Conservation (phyloP, 2,888 invertebrate species). For the Harpalus rubripes region DNA sequence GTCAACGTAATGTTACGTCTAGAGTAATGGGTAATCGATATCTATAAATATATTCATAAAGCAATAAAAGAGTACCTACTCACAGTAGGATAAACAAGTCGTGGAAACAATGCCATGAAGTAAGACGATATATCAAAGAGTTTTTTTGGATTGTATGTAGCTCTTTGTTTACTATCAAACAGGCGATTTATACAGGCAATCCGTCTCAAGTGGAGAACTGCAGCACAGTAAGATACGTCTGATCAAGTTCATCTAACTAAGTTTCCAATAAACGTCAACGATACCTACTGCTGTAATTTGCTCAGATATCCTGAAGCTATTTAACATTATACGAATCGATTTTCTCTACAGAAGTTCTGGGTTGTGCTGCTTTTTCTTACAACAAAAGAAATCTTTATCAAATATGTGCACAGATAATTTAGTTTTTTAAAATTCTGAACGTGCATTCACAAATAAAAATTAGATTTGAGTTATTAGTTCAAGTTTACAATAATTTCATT, state of each 20-base stretch:
- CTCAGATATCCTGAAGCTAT: constrained; percentile 43
- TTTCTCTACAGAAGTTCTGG: not conserved
- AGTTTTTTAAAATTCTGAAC: not conserved
- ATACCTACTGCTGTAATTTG: constrained; percentile 34
- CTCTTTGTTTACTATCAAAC: constrained; percentile 23
- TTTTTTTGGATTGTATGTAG: constrained; percentile 2
- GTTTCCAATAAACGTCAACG: constrained; percentile 57
- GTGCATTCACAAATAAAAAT: too few relatives aligned
- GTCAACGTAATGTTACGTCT: not conserved
- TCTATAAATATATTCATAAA: constrained; percentile 40
- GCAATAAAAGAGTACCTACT: constrained; percentile 24
- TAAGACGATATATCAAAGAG: constrained; percentile 25
- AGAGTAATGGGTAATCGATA: constrained; percentile 24
- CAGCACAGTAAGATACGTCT: constrained; percentile 13
- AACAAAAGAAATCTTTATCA: not conserved
- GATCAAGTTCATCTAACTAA: constrained; percentile 55
- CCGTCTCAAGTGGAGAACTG: constrained; percentile 22
- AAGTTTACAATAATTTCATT: too few relatives aligned
- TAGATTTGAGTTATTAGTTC: too few relatives aligned
- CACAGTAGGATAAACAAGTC: constrained; percentile 21
- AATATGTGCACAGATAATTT: not conserved
- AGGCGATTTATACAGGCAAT: constrained; percentile 45
- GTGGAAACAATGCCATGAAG: constrained; percentile 17
- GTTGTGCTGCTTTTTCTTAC: too few relatives aligned
- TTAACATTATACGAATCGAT: constrained; percentile 32